Base-by-base conservation (phyloP, 1,140 invertebrate genomes). In the Mizuhopecten yessoensis region DNA sequence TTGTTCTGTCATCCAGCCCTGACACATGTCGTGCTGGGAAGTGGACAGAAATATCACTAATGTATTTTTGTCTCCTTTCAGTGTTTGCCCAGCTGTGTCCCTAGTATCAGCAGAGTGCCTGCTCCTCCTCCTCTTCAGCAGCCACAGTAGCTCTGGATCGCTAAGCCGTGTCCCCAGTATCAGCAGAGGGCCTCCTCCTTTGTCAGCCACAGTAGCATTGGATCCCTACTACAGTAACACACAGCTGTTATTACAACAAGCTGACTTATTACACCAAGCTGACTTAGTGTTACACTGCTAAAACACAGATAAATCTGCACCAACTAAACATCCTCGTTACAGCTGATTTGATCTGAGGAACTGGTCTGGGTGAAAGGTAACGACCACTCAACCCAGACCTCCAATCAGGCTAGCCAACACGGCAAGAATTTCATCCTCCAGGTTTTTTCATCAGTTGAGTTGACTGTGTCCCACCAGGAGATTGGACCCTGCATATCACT, bases 21-120 rank as follows among this genome's bases (percentile, higher is more conserved):
- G 20, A n/a, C n/a, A n/a, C n/a, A n/a, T n/a, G n/a, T n/a, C n/a
- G n/a, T 75, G 57, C 23, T 17, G 57, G 9, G 3, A 75, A 75
- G 57, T 75, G 57, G 57, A 75, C 57, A 45, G 17, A 17, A 45
- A 45, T 29, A 75, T 29, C 57, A 75, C 23, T 75, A 9, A n/a
- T 75, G 57, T 75, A 75, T n/a, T 75, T 75, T 75, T n/a, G 57
- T 75, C 57, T 75, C 57, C 23, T 75, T 75, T 7, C 57, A 75
- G 57, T 29, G 57, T 45, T 45, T 45, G 17, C 9, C 57, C 57
- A 75, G 57, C 57, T 75, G 57, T 75, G 57, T 75, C n/a, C 57
- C n/a, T 75, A 75, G 57, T 75, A 29, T n/a, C 9, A 75, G n/a
- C 1, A 3, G 23, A 17, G 23, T 75, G 57, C n/a, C 23, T 75